Conservation (phyloP, 64 coral and sea anemone species). For the Platygyra sinensis region DNA sequence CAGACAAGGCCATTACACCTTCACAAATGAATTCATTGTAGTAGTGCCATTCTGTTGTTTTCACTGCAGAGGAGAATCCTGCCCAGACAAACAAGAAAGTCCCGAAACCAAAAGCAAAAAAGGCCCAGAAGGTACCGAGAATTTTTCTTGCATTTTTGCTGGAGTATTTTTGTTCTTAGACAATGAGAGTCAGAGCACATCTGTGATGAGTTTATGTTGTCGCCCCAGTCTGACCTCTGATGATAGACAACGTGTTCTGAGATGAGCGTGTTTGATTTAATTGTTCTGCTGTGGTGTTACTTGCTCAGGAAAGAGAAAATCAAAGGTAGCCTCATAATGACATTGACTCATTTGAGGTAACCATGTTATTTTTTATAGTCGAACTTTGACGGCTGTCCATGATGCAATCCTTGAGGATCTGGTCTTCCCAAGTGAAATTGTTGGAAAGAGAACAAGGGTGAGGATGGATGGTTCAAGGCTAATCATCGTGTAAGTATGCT, state of each 20-base stretch:
- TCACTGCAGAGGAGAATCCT: constrained; percentile 87
- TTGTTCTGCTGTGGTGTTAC: not conserved
- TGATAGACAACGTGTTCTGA: constrained; percentile 46
- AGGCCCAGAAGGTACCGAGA: constrained; percentile 87
- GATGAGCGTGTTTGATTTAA: not conserved
- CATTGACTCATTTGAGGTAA: not conserved
- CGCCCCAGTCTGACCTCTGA: constrained; percentile 51
- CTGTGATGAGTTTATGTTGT: constrained; percentile 37
- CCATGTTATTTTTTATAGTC: constrained; percentile 47
- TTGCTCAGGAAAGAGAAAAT: no score
- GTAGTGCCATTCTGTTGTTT: not conserved
- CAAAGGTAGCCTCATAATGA: no score
- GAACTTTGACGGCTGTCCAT: constrained; percentile 95
- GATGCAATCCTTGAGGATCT: constrained; percentile 96
- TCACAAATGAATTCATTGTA: no score
- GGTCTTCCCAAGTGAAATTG: constrained; percentile 98
- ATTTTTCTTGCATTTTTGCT: not conserved
- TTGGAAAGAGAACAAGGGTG: constrained; percentile 91
- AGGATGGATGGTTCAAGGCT: constrained; percentile 90
- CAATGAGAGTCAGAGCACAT: no score
- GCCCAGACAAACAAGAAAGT: constrained; percentile 87
- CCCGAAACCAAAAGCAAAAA: constrained; percentile 95
- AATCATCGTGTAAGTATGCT: constrained; percentile 87
- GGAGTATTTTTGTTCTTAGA: no score
- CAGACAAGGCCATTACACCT: no score